These are phyloP conservation scores for Okamejei kenojei DNA, from an alignment of 2,797 vertebrate genomes.

Conservation along the genomic window DNA sequence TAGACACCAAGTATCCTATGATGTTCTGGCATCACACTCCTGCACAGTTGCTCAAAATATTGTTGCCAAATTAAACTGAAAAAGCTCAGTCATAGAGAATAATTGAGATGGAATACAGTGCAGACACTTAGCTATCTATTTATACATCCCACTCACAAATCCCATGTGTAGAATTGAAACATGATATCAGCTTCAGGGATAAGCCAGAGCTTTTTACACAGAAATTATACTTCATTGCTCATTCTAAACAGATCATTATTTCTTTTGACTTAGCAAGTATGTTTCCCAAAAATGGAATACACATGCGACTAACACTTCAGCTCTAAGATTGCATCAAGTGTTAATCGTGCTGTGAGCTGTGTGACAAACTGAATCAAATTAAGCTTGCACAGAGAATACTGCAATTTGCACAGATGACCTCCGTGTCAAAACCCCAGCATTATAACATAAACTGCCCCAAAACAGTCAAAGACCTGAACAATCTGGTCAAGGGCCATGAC, in stretches of 20 bases:
- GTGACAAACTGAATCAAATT: not conserved
- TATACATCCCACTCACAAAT: constrained; percentile 53
- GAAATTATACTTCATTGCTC: not conserved
- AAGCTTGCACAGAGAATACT: not conserved
- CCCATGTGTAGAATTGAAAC: not conserved
- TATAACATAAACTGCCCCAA: not conserved
- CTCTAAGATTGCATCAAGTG: constrained; percentile 2
- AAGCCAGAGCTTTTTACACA: constrained; percentile 12
- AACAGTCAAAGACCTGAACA: not conserved
- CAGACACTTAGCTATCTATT: constrained; percentile 62
- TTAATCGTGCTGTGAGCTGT: not conserved
- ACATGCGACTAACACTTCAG: not conserved
- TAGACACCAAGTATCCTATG: constrained; percentile 20
- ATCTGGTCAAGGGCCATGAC: not conserved
- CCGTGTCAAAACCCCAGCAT: not conserved
- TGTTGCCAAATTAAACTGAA: constrained; percentile 38
- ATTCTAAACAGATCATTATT: not conserved
- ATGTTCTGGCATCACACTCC: constrained; percentile 96
- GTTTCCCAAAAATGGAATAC: not conserved
- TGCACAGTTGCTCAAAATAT: constrained; percentile 50
- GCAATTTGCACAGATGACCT: constrained; percentile 21
- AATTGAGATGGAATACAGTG: constrained; percentile 85
- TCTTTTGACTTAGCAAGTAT: constrained; percentile 18
- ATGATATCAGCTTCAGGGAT: not conserved
- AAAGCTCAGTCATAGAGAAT: constrained; percentile 43